phyloP scores from a whole-genome alignment of 1,140 invertebrate species.

The Drosophila elegans region DNA sequence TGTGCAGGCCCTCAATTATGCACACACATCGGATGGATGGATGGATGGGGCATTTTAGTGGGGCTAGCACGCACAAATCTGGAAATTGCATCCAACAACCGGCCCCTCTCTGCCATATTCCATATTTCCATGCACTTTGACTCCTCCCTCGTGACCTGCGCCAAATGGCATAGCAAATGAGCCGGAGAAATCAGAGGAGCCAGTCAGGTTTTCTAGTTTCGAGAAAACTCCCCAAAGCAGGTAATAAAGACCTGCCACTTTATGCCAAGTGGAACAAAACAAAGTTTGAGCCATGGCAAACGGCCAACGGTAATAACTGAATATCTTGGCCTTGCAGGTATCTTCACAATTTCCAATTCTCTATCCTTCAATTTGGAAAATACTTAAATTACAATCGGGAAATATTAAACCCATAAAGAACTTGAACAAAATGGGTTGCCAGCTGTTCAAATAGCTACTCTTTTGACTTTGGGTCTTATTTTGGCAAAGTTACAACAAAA shows the following conservation, averaged over 20 bases:
- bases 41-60: not conserved
- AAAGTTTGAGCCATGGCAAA: not conserved
- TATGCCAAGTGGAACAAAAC: slow-evolving; percentile 8
- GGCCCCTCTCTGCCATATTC: not conserved
- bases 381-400: too few relatives aligned
- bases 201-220: not conserved
- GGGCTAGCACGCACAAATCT: slow-evolving; percentile 39
- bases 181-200: slow-evolving; percentile 1
- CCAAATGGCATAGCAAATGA: slow-evolving; percentile 56
- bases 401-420: too few relatives aligned
- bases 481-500: too few relatives aligned
- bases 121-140: slow-evolving; percentile 6
- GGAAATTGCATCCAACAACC: slow-evolving; percentile 40
- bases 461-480: too few relatives aligned
- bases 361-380: too few relatives aligned
- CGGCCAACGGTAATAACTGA: not conserved
- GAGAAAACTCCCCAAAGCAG: not conserved
- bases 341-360: too few relatives aligned
- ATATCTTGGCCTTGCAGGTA: not conserved
- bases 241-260: slow-evolving; percentile 20
- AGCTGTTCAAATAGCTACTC: too few relatives aligned
- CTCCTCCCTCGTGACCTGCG: slow-evolving; percentile 1
- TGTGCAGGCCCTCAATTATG: slow-evolving; percentile 61
- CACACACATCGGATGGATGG: slow-evolving; percentile 24
- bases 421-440: too few relatives aligned